A percentile compares a stretch with the other conserved stretches of the same genome.
Evolutionary conservation across 2,113 vertebrate genomes (phyloP).

Genomic region (Nothobranchius furzeri): DNA sequence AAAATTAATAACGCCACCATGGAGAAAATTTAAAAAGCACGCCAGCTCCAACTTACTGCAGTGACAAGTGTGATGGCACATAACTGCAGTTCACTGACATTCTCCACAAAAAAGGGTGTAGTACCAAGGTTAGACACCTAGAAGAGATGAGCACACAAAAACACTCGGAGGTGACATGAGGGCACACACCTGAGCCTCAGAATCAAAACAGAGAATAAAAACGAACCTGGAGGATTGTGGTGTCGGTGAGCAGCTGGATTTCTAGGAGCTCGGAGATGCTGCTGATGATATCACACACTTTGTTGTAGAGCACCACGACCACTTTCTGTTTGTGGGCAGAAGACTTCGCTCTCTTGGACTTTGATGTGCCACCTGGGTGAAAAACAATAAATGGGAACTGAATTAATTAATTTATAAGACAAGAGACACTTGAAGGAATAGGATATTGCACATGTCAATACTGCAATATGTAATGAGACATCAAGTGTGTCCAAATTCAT

Average conservation of each 20-base stretch:
- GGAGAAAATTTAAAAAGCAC: not conserved
- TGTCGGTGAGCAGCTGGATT: slow-evolving; percentile 97
- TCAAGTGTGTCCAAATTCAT: no score
- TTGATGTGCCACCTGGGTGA: slow-evolving; percentile 87
- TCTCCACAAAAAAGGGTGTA: slow-evolving; percentile 99
- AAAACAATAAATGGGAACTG: not conserved
- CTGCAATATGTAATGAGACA: no score
- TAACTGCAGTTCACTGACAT: slow-evolving; percentile 94
- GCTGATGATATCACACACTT: slow-evolving; percentile 95
- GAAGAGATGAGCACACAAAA: slow-evolving; percentile 5
- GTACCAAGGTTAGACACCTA: slow-evolving; percentile 97
- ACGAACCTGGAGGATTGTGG: slow-evolving; percentile 94
- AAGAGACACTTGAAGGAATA: no score
- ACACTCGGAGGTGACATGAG: not conserved
- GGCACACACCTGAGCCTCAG: not conserved
- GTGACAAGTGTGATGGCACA: slow-evolving; percentile 97
- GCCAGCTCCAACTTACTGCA: slow-evolving; percentile 82
- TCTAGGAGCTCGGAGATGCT: slow-evolving; percentile 92
- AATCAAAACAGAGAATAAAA: not conserved
- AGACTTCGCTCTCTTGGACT: slow-evolving; percentile 92
- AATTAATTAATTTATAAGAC: not conserved
- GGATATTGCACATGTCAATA: no score
- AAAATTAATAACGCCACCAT: not conserved
- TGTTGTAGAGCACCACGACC: slow-evolving; percentile 94
- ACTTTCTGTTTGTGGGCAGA: slow-evolving; percentile 95